Percentiles rank a stretch among this genome's conserved stretches.
Evolutionary conservation across 2,797 vertebrate genomes (phyloP).

Genomic region (Alfaro cultratus): DNA sequence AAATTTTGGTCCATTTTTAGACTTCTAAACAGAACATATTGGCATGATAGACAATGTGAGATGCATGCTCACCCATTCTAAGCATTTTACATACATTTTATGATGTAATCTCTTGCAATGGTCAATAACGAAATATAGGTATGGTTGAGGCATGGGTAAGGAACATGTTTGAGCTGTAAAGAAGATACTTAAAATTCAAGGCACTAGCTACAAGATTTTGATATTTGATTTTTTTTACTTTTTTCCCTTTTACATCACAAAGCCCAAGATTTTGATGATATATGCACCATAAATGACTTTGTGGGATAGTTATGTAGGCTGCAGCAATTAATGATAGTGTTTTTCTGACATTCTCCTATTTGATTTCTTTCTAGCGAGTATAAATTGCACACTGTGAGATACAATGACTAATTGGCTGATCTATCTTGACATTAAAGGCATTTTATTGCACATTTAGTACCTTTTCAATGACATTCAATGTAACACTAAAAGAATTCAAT

Average conservation of each 20-base stretch:
- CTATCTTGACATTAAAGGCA: conserved; percentile 65
- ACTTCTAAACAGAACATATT: conserved; percentile 22
- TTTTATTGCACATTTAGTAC: conserved; percentile 66
- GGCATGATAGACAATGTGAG: conserved; percentile 1
- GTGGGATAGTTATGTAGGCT: conserved; percentile 48
- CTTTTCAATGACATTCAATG: conserved; percentile 67
- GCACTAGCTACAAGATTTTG: conserved; percentile 7
- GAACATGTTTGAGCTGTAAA: neutral
- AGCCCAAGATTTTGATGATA: conserved; percentile 39
- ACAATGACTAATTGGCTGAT: conserved; percentile 72
- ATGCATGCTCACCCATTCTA: neutral
- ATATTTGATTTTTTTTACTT: conserved; percentile 15
- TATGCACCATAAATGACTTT: conserved; percentile 39
- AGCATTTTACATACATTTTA: conserved; percentile 19
- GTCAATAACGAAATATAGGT: conserved; percentile 15
- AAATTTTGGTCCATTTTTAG: neutral
- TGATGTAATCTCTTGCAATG: conserved; percentile 36
- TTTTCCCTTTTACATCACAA: conserved; percentile 15
- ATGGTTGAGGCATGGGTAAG: neutral
- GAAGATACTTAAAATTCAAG: neutral
- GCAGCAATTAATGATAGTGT: conserved; percentile 58
- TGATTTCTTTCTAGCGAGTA: conserved; percentile 64
- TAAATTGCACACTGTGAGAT: conserved; percentile 59
- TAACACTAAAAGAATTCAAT: conserved; percentile 64
- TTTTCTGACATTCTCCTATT: conserved; percentile 66